phyloP scores from a whole-genome alignment of 2,797 vertebrate species.

The Peromyscus aztecus region DNA sequence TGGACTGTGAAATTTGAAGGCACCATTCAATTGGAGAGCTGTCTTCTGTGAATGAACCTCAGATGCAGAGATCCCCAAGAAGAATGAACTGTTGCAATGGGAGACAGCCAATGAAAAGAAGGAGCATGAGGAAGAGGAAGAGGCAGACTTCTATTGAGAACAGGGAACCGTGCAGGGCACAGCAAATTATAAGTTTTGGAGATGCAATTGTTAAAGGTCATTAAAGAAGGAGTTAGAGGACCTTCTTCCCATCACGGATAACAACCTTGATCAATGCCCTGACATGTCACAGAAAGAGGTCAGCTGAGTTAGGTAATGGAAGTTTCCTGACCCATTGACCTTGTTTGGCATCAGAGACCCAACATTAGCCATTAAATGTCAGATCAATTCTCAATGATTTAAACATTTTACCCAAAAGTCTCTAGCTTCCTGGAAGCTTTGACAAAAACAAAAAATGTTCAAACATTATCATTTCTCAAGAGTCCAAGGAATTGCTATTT shows the following conservation, averaged over 20 bases:
- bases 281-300: slow-evolving; percentile 62
- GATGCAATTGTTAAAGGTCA: slow-evolving; percentile 3
- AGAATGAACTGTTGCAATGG: not conserved
- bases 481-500: slow-evolving; percentile 62
- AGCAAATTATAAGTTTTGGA: slow-evolving; percentile 14
- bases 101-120: not conserved
- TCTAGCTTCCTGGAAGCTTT: slow-evolving; percentile 78
- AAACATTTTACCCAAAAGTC: slow-evolving; percentile 79
- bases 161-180: slow-evolving; percentile 26
- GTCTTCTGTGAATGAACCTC: not conserved
- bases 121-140: not conserved
- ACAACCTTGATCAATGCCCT: slow-evolving; percentile 75
- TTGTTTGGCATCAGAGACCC: slow-evolving; percentile 69
- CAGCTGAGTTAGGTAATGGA: slow-evolving; percentile 75
- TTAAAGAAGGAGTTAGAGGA: slow-evolving; percentile 37
- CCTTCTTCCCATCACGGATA: not conserved
- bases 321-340: slow-evolving; percentile 68
- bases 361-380: slow-evolving; percentile 76
- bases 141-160: not conserved
- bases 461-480: slow-evolving; percentile 70
- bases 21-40: not conserved
- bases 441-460: not conserved
- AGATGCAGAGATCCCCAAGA: not conserved
- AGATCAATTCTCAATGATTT: slow-evolving; percentile 81
- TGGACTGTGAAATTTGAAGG: not conserved